Base-by-base conservation (phyloP, 2,797 vertebrate species). In the Tokudaia tokunoshimensis region DNA sequence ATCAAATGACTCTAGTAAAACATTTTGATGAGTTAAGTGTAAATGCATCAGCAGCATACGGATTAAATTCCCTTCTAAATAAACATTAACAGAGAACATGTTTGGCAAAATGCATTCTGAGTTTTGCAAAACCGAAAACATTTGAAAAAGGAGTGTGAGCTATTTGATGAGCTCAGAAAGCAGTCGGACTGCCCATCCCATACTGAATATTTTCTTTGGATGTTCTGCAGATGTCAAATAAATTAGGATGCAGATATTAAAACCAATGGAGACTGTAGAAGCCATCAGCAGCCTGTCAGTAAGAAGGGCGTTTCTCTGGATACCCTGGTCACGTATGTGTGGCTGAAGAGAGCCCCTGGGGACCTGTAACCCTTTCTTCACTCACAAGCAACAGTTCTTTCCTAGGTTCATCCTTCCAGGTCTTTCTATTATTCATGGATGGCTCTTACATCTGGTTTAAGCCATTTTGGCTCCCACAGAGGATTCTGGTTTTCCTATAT, bases 11-110 rank as follows among this genome's bases (percentile, higher is more conserved):
- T 97, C 97, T 97, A 98, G 97, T 98, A 98, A 98, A 98, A 98
- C 97, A 97, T 96, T 96, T 93, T 97, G 97, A 97, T 98, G 98
- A 98, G 98, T 98, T 98, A 97, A 98, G 98, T 98, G 98, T 97
- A 98, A 98, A 97, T 97, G 98, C 96, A 98, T 98, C 97, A 97
- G 97, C 97, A 97, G 97, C 98, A 96, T 97, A 97, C 97, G 96
- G 98, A 98, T 98, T 97, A 97, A 96, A 98, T 98, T 98, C 97
- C 95, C 97, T 92, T 98, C 97, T 97, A 97, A 98, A 98, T 98
- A 97, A 98, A 98, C 98, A 98, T 94, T 97, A 96, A 96, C 96
- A 74, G 96, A 95, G 97, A 97, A 96, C 96, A 96, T 97, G 98
- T 96, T 98, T 97, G 96, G 96, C 98, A 96, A 95, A 96, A 98